Conservation (phyloP, 2,888 invertebrate genomes). For the Melipona beecheii region DNA sequence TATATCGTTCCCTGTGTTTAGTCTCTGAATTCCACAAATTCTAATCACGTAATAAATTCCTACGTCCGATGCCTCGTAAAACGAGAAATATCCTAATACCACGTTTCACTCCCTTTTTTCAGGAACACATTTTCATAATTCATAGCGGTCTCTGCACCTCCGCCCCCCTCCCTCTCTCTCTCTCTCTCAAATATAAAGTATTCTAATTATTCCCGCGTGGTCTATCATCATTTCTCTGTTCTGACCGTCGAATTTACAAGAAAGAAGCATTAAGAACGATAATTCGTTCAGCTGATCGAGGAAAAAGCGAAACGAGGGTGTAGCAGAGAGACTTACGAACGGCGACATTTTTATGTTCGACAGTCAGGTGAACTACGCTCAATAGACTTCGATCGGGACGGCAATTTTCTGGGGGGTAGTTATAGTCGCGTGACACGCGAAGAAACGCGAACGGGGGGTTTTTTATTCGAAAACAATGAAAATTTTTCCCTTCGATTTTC, state of each 20-base stretch:
- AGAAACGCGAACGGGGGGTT: slow-evolving; percentile 41
- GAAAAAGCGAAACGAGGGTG: neutral
- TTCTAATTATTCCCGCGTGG: neutral
- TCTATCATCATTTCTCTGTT: neutral
- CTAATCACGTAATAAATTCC: neutral
- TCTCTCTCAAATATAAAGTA: neutral
- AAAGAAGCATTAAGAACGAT: slow-evolving; percentile 2
- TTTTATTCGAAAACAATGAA: slow-evolving; percentile 59
- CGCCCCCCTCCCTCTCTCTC: no score
- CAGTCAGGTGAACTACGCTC: slow-evolving; percentile 34
- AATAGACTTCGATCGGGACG: slow-evolving; percentile 24
- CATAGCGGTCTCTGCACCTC: neutral
- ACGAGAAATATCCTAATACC: neutral
- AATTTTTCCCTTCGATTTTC: slow-evolving; percentile 60
- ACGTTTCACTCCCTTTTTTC: slow-evolving; percentile 14
- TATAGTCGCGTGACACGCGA: slow-evolving; percentile 63
- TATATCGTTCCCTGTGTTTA: neutral
- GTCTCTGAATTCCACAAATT: neutral
- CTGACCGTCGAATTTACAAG: neutral
- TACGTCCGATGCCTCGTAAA: neutral
- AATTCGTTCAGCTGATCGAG: slow-evolving; percentile 10
- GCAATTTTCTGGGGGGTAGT: slow-evolving; percentile 63
- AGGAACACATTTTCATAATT: slow-evolving; percentile 25
- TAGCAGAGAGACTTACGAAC: neutral
- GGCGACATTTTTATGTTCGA: slow-evolving; percentile 42